Base-by-base conservation (phyloP, 2,888 invertebrate genomes). In the Tryphoninae sp. region DNA sequence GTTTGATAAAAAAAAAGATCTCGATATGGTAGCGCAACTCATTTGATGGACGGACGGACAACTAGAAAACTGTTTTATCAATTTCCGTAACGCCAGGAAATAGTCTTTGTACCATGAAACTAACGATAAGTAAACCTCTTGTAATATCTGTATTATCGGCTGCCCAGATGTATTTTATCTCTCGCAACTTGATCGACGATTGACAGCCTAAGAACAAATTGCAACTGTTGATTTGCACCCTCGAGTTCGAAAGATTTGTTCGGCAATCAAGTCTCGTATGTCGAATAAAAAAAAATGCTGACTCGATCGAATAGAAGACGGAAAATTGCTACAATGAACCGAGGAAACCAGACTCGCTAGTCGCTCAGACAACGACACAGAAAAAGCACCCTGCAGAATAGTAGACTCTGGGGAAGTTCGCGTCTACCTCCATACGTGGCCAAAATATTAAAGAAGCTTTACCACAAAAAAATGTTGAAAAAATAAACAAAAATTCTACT, bases 131-230 rank as follows among this genome's bases (percentile, higher is more conserved):
- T 61, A 13, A 33, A 23, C 61, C 16, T 33, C 19, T 2, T 16
- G 95, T 87, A 94, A 97, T 86, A 99, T 99, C 90, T 99, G 97
- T 92, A 93, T 99, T 19, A 99, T 99, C 86, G 99, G 99, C 93
- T 99, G 99, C 92, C 99, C 99, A 99, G 55, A 97, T 99, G 73
- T 99, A 99, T 4, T 98, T 94, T 68, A 96, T 96, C 80, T 96
- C 99, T 0, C 96, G 96, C 91, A 98, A 98, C 96, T 95, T 99
- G 11, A 94, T 99, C 1, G 99, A 99, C 93, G 99, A 99, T 92
- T 99, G 98, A 96, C 99, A 99, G 92, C 94, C 99, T 89, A 99
- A 99, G 6, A 55, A 19, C 33, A 98, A 98, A 92, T 93, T 99
- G 73, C 99, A 99, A 0, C 99, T 97, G 92, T 99, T 97, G 93